A percentile compares a stretch with the other conserved stretches of the same genome.
These are phyloP conservation scores for Sterrhoptilus dennistouni DNA, from an alignment of 2,113 vertebrate species.

Conservation along the genomic window DNA sequence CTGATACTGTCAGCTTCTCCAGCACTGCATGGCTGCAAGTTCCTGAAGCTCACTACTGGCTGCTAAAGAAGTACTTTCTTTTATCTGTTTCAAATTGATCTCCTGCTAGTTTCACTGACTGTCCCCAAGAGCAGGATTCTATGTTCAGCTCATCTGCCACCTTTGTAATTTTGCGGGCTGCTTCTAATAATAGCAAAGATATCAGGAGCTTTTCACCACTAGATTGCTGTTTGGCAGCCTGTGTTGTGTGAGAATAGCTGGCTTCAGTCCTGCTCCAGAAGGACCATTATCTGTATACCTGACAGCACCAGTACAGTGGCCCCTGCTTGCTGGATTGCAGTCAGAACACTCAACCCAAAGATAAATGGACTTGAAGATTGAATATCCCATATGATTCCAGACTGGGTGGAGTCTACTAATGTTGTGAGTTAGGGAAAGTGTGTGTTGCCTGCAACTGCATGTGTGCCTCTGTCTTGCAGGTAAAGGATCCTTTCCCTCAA, in stretches of 20 bases:
- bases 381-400: background rate
- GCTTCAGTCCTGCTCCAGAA: background rate
- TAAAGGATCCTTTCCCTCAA: background rate
- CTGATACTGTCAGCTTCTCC: background rate
- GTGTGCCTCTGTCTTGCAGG: background rate
- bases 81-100: background rate
- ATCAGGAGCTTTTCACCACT: background rate
- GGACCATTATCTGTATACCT: background rate
- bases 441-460: background rate
- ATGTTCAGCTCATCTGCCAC: background rate
- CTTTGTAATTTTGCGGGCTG: background rate
- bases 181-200: slow-evolving; percentile 30
- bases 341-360: background rate
- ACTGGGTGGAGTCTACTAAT: background rate
- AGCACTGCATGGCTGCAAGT: background rate
- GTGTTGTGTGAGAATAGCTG: background rate
- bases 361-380: background rate
- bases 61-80: slow-evolving; percentile 4
- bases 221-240: background rate
- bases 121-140: background rate
- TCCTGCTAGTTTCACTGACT: background rate
- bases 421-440: background rate
- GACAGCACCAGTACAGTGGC: background rate
- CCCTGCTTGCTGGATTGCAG: background rate
- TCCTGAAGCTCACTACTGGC: background rate